Conservation (phyloP, 2,888 invertebrate genomes). For the Polyploca ridens region DNA sequence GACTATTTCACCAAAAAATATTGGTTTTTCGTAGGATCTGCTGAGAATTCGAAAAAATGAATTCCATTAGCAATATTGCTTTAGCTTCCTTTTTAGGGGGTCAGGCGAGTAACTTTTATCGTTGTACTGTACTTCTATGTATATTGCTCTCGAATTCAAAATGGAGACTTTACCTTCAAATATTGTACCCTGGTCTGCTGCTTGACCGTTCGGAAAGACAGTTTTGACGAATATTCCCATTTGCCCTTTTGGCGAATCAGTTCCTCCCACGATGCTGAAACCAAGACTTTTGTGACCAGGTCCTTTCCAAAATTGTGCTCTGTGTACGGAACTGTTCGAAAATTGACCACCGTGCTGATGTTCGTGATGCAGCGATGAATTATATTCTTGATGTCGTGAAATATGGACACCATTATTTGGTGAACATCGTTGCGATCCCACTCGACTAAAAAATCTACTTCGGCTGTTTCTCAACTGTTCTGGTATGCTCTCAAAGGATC, state of each 20-base stretch:
- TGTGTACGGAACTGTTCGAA: constrained; percentile 67
- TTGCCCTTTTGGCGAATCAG: constrained; percentile 93
- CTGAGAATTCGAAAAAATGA: too few species aligned
- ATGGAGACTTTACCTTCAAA: constrained; percentile 89
- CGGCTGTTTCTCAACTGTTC: constrained; percentile 74
- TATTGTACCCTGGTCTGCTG: constrained; percentile 92
- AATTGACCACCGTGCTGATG: constrained; percentile 61
- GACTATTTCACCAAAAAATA: too few species aligned
- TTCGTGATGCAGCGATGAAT: constrained; percentile 49
- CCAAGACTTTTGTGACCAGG: constrained; percentile 93
- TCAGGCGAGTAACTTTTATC: too few species aligned
- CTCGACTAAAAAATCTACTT: constrained; percentile 75
- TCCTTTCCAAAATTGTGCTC: constrained; percentile 91
- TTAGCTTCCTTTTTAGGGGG: too few species aligned
- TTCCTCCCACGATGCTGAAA: constrained; percentile 95
- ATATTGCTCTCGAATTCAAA: background rate
- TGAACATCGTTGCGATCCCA: constrained; percentile 75
- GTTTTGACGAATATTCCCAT: constrained; percentile 96
- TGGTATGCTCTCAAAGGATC: constrained; percentile 80
- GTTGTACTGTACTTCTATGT: background rate
- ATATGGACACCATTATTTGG: constrained; percentile 60
- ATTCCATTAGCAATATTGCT: too few species aligned
- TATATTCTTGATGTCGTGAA: constrained; percentile 68
- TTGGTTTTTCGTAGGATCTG: too few species aligned
- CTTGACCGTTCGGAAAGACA: constrained; percentile 93